Conservation (phyloP, 2,888 invertebrate genomes). For the Adelphocoris suturalis region DNA sequence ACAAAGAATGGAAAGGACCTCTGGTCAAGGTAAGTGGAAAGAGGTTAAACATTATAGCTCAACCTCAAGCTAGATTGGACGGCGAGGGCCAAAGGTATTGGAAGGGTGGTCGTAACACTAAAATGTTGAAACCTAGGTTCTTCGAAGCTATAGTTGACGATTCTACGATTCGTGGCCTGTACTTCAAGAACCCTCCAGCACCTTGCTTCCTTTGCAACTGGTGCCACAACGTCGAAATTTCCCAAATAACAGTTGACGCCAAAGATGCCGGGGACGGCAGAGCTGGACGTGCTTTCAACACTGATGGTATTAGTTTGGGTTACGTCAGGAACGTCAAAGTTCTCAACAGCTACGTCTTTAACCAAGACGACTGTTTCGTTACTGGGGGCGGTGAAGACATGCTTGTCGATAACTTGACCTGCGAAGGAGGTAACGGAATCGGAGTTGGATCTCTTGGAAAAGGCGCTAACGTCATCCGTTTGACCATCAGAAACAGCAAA, state of each 20-base stretch:
- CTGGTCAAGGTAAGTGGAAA: constrained; percentile 33
- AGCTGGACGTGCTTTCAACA: constrained; percentile 41
- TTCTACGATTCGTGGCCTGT: constrained; percentile 29
- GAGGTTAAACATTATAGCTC: neutral
- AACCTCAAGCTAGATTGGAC: neutral
- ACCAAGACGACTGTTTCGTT: constrained; percentile 55
- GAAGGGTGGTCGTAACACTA: neutral
- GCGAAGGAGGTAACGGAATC: constrained; percentile 53
- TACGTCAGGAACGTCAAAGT: constrained; percentile 27
- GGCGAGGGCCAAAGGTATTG: constrained; percentile 49
- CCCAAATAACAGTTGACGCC: constrained; percentile 29
- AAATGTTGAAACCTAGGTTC: constrained; percentile 9
- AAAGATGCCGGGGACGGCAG: constrained; percentile 40
- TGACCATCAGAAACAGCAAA: constrained; percentile 37
- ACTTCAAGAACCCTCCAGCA: constrained; percentile 40
- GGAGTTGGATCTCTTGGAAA: constrained; percentile 13
- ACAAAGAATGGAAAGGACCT: constrained; percentile 54
- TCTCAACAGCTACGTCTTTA: constrained; percentile 32
- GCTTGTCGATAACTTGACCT: constrained; percentile 15
- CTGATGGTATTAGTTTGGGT: constrained; percentile 46
- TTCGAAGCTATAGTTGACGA: constrained; percentile 30
- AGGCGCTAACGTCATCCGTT: neutral
- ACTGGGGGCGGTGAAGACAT: constrained; percentile 20
- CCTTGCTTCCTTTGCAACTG: constrained; percentile 38
- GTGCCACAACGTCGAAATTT: constrained; percentile 39